A percentile compares a stretch with the other conserved stretches of the same genome.
phyloP scores from a whole-genome alignment of 1,140 invertebrate species.

The Diachasma alloeum region DNA sequence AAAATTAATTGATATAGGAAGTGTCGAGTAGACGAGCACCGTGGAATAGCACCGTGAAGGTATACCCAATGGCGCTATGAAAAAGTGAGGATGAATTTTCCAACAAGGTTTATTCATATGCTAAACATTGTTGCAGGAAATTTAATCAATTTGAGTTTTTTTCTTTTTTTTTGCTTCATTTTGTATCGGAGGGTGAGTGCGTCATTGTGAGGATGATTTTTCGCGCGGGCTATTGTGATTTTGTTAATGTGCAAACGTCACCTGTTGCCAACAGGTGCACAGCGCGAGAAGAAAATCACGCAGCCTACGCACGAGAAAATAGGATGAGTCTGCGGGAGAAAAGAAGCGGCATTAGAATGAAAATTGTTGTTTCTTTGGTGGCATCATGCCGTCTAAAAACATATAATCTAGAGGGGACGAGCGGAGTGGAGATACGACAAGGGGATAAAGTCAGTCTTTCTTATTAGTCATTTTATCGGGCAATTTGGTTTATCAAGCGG shows the following conservation, averaged over 20 bases:
- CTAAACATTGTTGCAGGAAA: too few species aligned
- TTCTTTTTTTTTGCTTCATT: neutral
- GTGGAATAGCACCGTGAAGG: neutral
- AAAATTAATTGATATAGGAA: conserved; percentile 31
- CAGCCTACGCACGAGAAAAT: neutral
- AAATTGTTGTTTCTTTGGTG: neutral
- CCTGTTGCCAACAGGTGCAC: neutral
- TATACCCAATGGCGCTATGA: neutral
- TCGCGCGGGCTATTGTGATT: neutral
- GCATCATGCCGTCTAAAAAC: too few species aligned
- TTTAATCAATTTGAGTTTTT: neutral
- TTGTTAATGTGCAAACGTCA: neutral
- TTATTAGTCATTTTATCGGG: too few species aligned
- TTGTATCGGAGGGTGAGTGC: neutral
- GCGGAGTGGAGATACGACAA: too few species aligned
- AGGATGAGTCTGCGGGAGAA: neutral
- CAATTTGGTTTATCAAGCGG: too few species aligned
- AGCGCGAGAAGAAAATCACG: neutral
- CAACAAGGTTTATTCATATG: too few species aligned
- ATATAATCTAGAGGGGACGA: too few species aligned
- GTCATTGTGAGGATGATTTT: neutral
- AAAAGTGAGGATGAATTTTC: neutral
- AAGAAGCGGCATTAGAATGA: neutral
- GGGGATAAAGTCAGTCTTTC: too few species aligned
- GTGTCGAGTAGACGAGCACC: neutral